Evolutionary conservation across 2,113 vertebrate species (phyloP), one percentile per base, ranked within the genome.

Genomic region (Ammodytes dubius): DNA sequence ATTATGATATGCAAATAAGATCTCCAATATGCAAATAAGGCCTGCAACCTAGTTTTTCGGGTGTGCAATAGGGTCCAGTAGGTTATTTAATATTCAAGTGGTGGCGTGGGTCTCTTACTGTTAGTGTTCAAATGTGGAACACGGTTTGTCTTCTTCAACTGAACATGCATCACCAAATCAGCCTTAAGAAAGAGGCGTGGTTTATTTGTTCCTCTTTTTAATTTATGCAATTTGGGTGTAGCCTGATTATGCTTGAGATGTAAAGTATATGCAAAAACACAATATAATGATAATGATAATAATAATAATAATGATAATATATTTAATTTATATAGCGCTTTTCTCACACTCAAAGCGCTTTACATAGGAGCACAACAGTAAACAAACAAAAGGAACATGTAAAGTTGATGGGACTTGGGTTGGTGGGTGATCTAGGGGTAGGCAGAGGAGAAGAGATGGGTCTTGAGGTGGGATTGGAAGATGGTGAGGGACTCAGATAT

Each of bases 1-100:
- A 57, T 79, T 42, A 64, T 64, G 19, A 64, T 65, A 49, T 71
- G 68, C 15, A 63, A 79, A 79, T 70, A 15, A 60, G 27, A 77
- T 7, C 40, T 39, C 27, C 1, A 46, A 39, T 14, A 79, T 64
- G 50, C 49, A 79, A 71, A 79, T 79, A 53, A 47, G 50, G n/a
- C 5, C 12, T 54, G 27, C 56, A 71, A 49, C 50, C 76, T 39
- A 64, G 58, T 56, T 70, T 61, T 15, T 40, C 27, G 27, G 43
- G 5, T 14, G 14, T 43, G 50, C 14, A 49, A 27, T 57, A 13
- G 5, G 5, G 0, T 64, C 61, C 9, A 69, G 5, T 7, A 2
- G 13, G 4, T 11, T 47, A 40, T 57, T 54, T 39, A 8, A 71
- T 65, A 79, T 70, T 19, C 19, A 14, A 6, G 10, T 0, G 4